Evolutionary conservation across 2,113 vertebrate species (phyloP).

Genomic region (Philantomba maxwellii): DNA sequence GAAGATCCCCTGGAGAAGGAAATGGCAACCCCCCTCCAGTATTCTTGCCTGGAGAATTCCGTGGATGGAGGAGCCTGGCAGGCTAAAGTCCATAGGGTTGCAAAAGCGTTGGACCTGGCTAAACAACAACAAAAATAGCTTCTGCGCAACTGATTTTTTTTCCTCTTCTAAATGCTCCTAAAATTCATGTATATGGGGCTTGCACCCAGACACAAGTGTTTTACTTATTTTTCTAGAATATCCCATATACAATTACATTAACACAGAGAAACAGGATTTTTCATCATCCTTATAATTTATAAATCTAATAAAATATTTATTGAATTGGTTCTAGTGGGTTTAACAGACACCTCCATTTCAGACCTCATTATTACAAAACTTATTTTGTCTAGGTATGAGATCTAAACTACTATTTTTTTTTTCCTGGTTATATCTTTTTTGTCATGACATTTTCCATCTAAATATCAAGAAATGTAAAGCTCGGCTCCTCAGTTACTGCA

Average conservation of each 20-base stretch:
- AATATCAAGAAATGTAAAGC: neutral
- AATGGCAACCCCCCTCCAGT: neutral
- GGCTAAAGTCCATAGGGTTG: neutral
- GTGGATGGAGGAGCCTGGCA: neutral
- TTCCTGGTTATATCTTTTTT: neutral
- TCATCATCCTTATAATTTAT: neutral
- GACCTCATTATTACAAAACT: neutral
- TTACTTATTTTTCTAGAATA: neutral
- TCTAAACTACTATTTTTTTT: neutral
- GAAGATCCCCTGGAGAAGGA: neutral
- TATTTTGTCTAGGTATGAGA: neutral
- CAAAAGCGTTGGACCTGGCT: rapidly evolving
- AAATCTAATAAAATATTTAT: neutral
- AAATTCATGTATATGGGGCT: neutral
- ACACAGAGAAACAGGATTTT: neutral
- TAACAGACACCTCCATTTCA: neutral
- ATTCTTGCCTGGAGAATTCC: neutral
- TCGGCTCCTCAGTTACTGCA: neutral
- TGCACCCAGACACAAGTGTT: neutral
- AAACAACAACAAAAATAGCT: neutral
- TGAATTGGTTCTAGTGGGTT: neutral
- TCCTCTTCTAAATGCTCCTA: neutral
- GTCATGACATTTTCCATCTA: neutral
- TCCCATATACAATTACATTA: neutral
- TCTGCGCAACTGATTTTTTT: neutral